Base-by-base conservation (phyloP, 2,797 vertebrate genomes). In the Melanotaenia maccullochi region DNA sequence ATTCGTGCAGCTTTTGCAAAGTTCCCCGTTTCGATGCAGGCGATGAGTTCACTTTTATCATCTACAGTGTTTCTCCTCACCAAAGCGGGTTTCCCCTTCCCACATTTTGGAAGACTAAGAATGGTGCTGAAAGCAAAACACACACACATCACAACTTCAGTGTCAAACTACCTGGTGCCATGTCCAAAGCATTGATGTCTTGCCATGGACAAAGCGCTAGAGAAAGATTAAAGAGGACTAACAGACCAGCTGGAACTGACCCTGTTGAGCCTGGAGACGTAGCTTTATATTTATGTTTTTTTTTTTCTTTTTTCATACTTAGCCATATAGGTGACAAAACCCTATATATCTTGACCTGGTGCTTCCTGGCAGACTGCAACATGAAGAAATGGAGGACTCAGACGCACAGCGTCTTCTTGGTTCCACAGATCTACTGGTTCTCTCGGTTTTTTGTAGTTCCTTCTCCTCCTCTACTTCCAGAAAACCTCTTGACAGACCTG, bases 1-100 rank as follows among this genome's bases (percentile, higher is more conserved):
- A 99, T 97, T 74, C 97, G 93, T 84, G 98, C 97, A 3, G 98
- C 98, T 94, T 97, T 97, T 83, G 97, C 97, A 68, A 98, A 99
- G 87, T 99, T 97, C 58, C 97, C 97, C 0, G 95, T 98, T 92
- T 99, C 97, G 30, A 99, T 99, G 79, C 97, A 99, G 56, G 98
- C 97, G 68, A 99, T 98, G 58, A 99, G 92, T 78, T 98, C 96
- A 49, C 95, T 98, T 88, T 97, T 96, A 90, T 99, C 97, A 58
- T 99, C 98, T 86, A 97, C 93, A 3, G 97, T 97, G 91, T 96
- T 97, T 83, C 97, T 96, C 74, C 97, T 95, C 76, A 97, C 96
- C 67, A 98, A 93, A 16, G 97, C 97, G 0, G 98, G 98, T 88
- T 99, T 99, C 62, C 98, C 98, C 67, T 97, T 97, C 36, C 97